Evolutionary conservation across 2,888 invertebrate species (phyloP).

Genomic region (Nomada ruficornis): DNA sequence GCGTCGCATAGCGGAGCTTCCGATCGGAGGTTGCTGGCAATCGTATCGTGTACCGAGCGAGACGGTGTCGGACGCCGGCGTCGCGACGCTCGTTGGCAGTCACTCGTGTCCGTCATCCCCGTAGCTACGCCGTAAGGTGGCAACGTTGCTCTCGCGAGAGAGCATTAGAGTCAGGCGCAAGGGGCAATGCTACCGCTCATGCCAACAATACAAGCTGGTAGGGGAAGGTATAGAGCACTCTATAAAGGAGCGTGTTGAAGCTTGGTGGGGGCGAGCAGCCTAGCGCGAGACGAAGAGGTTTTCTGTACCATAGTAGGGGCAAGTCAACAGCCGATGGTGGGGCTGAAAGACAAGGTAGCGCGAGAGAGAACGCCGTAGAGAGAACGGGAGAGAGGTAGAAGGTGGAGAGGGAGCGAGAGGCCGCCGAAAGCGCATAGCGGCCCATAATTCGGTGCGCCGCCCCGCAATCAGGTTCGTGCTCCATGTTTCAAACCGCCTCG

Average conservation of each 20-base stretch:
- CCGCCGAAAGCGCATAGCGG: slow-evolving; percentile 81
- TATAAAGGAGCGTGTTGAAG: slow-evolving; percentile 23
- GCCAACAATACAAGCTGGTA: slow-evolving; percentile 47
- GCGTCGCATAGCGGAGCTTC: slow-evolving; percentile 34
- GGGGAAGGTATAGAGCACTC: slow-evolving; percentile 47
- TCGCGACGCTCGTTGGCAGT: not conserved
- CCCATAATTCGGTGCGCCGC: slow-evolving; percentile 83
- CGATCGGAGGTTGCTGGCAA: slow-evolving; percentile 17
- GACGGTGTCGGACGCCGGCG: not conserved
- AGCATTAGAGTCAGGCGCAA: slow-evolving; percentile 51
- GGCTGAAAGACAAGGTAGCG: slow-evolving; percentile 56
- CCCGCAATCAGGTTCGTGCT: slow-evolving; percentile 82
- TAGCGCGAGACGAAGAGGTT: slow-evolving; percentile 27
- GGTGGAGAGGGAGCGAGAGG: slow-evolving; percentile 67
- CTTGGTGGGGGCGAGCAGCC: slow-evolving; percentile 43
- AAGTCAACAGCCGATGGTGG: slow-evolving; percentile 60
- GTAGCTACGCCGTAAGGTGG: slow-evolving; percentile 67
- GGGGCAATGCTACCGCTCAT: slow-evolving; percentile 67
- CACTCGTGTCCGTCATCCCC: slow-evolving; percentile 60
- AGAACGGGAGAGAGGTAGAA: slow-evolving; percentile 52
- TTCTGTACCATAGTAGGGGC: slow-evolving; percentile 42
- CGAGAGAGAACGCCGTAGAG: slow-evolving; percentile 18
- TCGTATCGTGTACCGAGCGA: slow-evolving; percentile 27
- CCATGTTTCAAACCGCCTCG: slow-evolving; percentile 71
- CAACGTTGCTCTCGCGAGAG: slow-evolving; percentile 58